These are phyloP conservation scores for Gymnodraco acuticeps DNA, from an alignment of 2,797 vertebrate species.

Conservation along the genomic window DNA sequence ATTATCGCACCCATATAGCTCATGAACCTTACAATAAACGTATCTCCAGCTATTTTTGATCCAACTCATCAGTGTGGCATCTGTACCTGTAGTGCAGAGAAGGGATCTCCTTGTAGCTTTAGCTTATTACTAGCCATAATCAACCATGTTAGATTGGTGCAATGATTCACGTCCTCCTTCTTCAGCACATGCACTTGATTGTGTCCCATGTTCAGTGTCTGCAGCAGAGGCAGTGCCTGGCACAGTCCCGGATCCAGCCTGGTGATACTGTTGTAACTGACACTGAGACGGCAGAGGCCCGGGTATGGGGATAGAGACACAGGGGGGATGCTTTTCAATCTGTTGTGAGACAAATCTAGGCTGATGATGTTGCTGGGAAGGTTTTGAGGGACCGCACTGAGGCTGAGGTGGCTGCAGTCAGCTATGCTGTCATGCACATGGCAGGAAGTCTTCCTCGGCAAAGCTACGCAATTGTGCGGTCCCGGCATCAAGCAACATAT, in stretches of 20 bases:
- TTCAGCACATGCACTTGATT: slow-evolving; percentile 87
- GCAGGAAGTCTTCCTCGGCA: slow-evolving; percentile 76
- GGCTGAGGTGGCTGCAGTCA: slow-evolving; percentile 92
- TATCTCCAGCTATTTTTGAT: not conserved
- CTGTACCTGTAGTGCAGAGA: slow-evolving; percentile 80
- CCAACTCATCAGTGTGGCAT: not conserved
- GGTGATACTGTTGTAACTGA: slow-evolving; percentile 89
- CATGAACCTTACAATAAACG: not conserved
- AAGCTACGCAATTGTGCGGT: not conserved
- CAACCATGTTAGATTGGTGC: slow-evolving; percentile 82
- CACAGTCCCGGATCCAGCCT: slow-evolving; percentile 86
- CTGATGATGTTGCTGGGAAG: slow-evolving; percentile 88
- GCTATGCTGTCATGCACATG: slow-evolving; percentile 76
- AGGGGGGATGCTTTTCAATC: slow-evolving; percentile 76
- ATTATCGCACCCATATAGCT: not conserved
- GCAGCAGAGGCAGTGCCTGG: slow-evolving; percentile 81
- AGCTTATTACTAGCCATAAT: slow-evolving; percentile 88
- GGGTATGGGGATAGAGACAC: slow-evolving; percentile 84
- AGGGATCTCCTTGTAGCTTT: slow-evolving; percentile 85
- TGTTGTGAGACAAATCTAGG: slow-evolving; percentile 94
- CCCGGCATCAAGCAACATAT: slow-evolving; percentile 24
- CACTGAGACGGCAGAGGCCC: slow-evolving; percentile 82
- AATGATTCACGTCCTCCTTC: slow-evolving; percentile 82
- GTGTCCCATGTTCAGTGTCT: slow-evolving; percentile 85
- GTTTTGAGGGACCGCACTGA: slow-evolving; percentile 86